phyloP scores from a whole-genome alignment of 2,113 vertebrate species.

The Paraplagusia blochii region DNA sequence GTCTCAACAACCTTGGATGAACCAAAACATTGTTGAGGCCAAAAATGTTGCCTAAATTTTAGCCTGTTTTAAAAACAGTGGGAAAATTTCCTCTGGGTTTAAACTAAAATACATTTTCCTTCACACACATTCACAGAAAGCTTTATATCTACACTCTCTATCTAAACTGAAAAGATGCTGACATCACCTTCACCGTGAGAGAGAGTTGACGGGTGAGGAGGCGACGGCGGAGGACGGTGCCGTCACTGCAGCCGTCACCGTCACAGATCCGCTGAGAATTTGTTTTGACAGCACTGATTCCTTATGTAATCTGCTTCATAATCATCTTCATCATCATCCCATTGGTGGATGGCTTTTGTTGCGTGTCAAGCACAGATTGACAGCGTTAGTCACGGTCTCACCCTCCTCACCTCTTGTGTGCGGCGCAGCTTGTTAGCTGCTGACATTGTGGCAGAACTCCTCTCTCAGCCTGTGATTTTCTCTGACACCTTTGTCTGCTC shows the following conservation, averaged over 20 bases:
- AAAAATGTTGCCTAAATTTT: too few relatives aligned
- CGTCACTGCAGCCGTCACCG: slow-evolving; percentile 23
- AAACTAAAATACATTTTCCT: too few relatives aligned
- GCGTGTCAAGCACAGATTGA: slow-evolving; percentile 37
- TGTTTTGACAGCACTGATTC: slow-evolving; percentile 55
- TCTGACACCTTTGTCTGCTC: slow-evolving; percentile 27
- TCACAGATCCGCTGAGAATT: slow-evolving; percentile 20
- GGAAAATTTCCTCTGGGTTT: too few relatives aligned
- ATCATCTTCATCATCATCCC: slow-evolving; percentile 10
- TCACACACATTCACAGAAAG: background rate
- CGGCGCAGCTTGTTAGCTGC: slow-evolving; percentile 37
- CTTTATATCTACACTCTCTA: too few relatives aligned
- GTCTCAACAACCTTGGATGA: too few relatives aligned
- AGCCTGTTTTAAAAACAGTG: too few relatives aligned
- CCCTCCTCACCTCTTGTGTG: slow-evolving; percentile 21
- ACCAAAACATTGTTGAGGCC: too few relatives aligned
- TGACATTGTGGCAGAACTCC: background rate
- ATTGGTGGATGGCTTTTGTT: slow-evolving; percentile 32
- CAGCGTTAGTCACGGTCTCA: slow-evolving; percentile 44
- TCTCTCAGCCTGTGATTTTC: slow-evolving; percentile 5
- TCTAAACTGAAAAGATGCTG: slow-evolving; percentile 4
- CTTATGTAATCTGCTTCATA: slow-evolving; percentile 46
- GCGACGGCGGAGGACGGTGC: slow-evolving; percentile 16
- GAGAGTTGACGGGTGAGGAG: slow-evolving; percentile 44
- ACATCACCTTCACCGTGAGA: slow-evolving; percentile 1